Conservation (phyloP, 2,797 vertebrate species). For the Coluber constrictor region DNA sequence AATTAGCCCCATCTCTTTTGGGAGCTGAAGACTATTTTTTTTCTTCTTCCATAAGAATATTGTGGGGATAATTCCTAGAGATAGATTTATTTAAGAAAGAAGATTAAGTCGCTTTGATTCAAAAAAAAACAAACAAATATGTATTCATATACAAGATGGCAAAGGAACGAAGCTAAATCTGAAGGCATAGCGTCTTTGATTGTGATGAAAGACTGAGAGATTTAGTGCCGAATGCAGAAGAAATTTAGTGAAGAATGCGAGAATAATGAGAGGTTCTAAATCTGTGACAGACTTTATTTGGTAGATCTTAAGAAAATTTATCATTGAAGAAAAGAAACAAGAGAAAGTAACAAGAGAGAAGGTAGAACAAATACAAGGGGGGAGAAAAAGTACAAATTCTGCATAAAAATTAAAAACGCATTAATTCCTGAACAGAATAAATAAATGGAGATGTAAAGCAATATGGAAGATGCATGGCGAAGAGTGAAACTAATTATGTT, state of each 20-base stretch:
- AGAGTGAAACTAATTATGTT: not conserved
- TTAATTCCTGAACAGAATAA: not conserved
- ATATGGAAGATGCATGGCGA: not conserved
- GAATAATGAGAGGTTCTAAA: not conserved
- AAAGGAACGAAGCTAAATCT: not conserved
- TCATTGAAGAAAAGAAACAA: not conserved
- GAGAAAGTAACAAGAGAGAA: not conserved
- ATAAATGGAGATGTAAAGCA: not conserved
- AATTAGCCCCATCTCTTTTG: not conserved
- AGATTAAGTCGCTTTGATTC: not conserved
- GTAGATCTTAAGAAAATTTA: not conserved
- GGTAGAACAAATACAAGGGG: not conserved
- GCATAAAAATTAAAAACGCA: not conserved
- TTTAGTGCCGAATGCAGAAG: not conserved
- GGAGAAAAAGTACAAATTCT: not conserved
- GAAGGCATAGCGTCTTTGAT: not conserved
- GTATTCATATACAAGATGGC: not conserved
- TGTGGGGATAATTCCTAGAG: not conserved
- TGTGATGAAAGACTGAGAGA: not conserved
- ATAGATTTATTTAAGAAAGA: not conserved
- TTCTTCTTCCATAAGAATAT: not conserved
- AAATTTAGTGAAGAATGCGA: not conserved
- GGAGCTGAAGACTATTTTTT: not conserved
- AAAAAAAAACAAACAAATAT: not conserved
- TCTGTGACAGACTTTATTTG: not conserved